Conservation (phyloP, 2,113 vertebrate species). For the human (Homo sapiens) region DNA sequence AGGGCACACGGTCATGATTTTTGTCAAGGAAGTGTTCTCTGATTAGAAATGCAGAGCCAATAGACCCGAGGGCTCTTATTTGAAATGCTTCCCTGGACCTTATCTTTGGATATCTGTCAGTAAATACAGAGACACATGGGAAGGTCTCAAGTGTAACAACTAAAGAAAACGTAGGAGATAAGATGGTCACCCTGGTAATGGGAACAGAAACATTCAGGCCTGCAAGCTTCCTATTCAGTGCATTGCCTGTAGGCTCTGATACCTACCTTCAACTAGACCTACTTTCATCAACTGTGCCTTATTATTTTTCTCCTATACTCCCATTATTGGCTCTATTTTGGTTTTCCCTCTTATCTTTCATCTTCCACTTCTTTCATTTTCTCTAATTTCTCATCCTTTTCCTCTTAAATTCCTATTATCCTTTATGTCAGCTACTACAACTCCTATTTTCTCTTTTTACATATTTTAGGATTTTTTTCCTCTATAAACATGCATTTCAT, state of each 20-base stretch:
- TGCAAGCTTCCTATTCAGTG: background rate
- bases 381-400: background rate
- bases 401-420: background rate
- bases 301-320: background rate
- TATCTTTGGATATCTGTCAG: slow-evolving; percentile 22
- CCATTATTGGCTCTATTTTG: background rate
- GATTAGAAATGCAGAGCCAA: slow-evolving; percentile 24
- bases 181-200: background rate
- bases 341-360: background rate
- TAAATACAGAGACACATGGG: background rate
- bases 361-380: slow-evolving; percentile 11
- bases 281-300: background rate
- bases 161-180: background rate
- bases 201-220: background rate
- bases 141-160: background rate
- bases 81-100: slow-evolving; percentile 16
- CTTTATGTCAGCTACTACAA: background rate
- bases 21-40: slow-evolving; percentile 43
- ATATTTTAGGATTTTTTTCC: background rate
- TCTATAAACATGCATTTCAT: background rate
- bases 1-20: slow-evolving; percentile 12
- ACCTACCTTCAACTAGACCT: background rate
- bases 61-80: background rate
- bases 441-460: background rate
- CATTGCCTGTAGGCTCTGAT: background rate